Base-by-base conservation (phyloP, 2,797 vertebrate genomes). In the Enteromius mattozi region DNA sequence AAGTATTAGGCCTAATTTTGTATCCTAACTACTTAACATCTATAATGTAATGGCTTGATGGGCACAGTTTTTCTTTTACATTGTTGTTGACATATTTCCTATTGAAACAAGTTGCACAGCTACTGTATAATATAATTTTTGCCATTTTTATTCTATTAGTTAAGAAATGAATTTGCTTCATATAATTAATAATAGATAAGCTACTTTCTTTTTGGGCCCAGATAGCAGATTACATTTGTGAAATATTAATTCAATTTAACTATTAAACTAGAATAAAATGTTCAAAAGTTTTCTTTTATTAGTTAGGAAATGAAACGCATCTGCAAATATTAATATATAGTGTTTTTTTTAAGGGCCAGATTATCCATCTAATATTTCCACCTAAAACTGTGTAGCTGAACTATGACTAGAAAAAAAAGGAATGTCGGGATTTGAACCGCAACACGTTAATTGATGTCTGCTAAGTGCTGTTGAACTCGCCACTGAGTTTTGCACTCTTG, bases 401-500 rank as follows among this genome's bases (percentile, higher is more conserved):
- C 37, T 42, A 56, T 56, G 51, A 6, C 21, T 49, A 56, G 74
- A 76, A 76, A 56, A 37, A 13, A 3, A 56, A 13, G 19, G 4
- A 69, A 71, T 13, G 14, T 27, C 40, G 0, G 2, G 0, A 16
- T 33, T 65, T 47, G 59, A 78, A 42, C 40, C 6, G 3, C 16
- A 45, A 16, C 27, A 16, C 27, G 14, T 63, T 14, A 47, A 45
- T 78, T 33, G 27, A 65, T 17, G n/a, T 47, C 21, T 40, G n/a
- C 12, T 71, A 40, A 71, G 40, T 6, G 0, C 37, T 65, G 40
- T 47, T 65, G 59, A 78, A 63, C 77, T 78, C 37, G 2, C 56
- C 35, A 54, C 27, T 37, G n/a, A 56, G 27, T 63, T 78, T 78
- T 78, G 35, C 76, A 37, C 37, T 78, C 17, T 14, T 65, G 37